Base-by-base conservation (phyloP, 1,140 invertebrate species). In the Penaeus vannamei region DNA sequence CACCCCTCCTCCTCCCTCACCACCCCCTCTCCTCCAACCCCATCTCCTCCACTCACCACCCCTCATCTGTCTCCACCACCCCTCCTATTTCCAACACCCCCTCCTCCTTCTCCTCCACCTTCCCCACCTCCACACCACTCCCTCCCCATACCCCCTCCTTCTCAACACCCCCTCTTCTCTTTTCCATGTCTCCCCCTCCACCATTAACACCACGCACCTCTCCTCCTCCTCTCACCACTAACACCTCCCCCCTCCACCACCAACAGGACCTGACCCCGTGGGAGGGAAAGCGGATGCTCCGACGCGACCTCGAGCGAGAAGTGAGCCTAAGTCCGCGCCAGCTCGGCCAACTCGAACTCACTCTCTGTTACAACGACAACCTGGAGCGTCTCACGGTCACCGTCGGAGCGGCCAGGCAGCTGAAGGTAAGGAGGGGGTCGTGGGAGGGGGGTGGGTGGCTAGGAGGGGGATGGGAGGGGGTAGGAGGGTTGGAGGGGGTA, bases 291-390 rank as follows among this genome's bases (percentile, higher is more conserved):
- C 66, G 82, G 81, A 62, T 91, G 87, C 81, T 91, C 66, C 87
- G 89, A 23, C 86, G 81, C 20, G 91, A 91, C 83, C 72, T 91
- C 17, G 86, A 89, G 64, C 36, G 87, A 32, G 91, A 91, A 72
- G 87, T 90, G 61, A 91, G 90, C 53, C 59, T 82, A 62, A 90
- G 84, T 86, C 87, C 90, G n/a, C 82, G 86, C 8, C 94, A 95
- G 93, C 92, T 95, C 90, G 95, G 95, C 85, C 94, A 96, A 93
- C 92, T 96, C n/a, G 93, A 95, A 32, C 93, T 96, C 5, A 96
- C 96, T 0, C 92, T 97, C 66, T 94, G 95, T 7, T 97, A 96
- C 93, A 96, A 96, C 93, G 95, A 95, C 92, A 95, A 96, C 92
- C 93, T 96, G 23, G 95, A 96, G 92, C 93, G 96, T 66, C 94